phyloP scores from a whole-genome alignment of 2,113 vertebrate genomes.

The Charadrius vociferus region DNA sequence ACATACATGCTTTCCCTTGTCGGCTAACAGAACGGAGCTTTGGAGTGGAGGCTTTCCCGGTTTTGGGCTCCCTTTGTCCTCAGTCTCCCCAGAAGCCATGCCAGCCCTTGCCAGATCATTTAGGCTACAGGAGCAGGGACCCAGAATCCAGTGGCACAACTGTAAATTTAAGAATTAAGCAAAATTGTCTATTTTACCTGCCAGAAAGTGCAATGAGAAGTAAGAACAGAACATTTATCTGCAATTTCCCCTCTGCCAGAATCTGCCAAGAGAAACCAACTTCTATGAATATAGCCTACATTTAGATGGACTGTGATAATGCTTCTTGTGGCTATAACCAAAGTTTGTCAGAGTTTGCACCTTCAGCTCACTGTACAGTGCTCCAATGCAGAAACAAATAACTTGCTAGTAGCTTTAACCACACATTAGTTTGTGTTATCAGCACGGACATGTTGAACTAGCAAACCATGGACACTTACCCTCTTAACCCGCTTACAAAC shows the following conservation, averaged over 20 bases:
- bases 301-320: background rate
- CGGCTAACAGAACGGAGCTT: background rate
- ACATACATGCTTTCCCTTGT: no score
- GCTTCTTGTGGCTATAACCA: background rate
- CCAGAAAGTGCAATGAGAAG: background rate
- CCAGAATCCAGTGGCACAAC: background rate
- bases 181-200: background rate
- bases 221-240: background rate
- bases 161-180: background rate
- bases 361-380: background rate
- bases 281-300: background rate
- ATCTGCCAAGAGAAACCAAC: background rate
- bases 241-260: background rate
- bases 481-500: background rate
- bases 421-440: background rate
- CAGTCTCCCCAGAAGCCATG: fast-evolving
- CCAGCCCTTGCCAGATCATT: background rate
- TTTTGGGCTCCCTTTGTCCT: background rate
- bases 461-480: background rate
- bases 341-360: background rate
- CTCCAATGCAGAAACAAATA: background rate
- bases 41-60: background rate
- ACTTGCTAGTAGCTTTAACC: background rate
- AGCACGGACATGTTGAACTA: background rate
- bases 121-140: background rate